Conservation (phyloP, 1,140 invertebrate species). For the Bombus sibiricus region DNA sequence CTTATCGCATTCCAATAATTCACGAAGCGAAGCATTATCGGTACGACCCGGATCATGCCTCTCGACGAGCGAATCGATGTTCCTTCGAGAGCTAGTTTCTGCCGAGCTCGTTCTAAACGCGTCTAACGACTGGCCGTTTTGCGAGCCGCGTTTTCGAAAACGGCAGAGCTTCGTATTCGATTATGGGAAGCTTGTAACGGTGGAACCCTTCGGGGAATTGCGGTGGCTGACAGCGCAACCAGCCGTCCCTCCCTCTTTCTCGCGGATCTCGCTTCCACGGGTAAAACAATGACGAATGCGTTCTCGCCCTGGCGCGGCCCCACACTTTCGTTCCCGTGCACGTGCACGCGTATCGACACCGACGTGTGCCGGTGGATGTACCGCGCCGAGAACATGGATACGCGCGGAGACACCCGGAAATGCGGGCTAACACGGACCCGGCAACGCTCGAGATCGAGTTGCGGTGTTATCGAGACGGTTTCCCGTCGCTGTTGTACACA, state of each 20-base stretch:
- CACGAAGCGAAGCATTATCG: slow-evolving; percentile 17
- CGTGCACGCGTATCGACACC: slow-evolving; percentile 19
- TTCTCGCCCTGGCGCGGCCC: slow-evolving; percentile 39
- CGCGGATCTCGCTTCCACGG: slow-evolving; percentile 25
- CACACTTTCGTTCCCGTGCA: slow-evolving; percentile 6
- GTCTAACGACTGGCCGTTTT: slow-evolving; percentile 40
- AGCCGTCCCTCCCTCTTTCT: neutral
- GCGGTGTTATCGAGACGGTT: slow-evolving; percentile 67
- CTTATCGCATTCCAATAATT: slow-evolving; percentile 15
- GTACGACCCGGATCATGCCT: neutral
- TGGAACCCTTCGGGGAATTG: slow-evolving; percentile 64
- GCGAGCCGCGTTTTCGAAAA: slow-evolving; percentile 36
- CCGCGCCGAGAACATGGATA: neutral
- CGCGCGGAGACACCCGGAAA: slow-evolving; percentile 56
- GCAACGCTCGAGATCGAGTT: slow-evolving; percentile 69
- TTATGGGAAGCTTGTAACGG: slow-evolving; percentile 61
- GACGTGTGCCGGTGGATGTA: neutral
- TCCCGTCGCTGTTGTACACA: slow-evolving; percentile 36
- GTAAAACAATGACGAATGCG: slow-evolving; percentile 75
- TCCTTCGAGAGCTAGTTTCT: neutral
- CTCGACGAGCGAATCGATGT: neutral
- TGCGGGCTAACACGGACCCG: slow-evolving; percentile 55
- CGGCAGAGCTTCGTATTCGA: slow-evolving; percentile 59
- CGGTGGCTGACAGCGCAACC: slow-evolving; percentile 52
- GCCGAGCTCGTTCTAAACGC: neutral